phyloP scores from a whole-genome alignment of 2,113 vertebrate species.

The Tapirus terrestris region DNA sequence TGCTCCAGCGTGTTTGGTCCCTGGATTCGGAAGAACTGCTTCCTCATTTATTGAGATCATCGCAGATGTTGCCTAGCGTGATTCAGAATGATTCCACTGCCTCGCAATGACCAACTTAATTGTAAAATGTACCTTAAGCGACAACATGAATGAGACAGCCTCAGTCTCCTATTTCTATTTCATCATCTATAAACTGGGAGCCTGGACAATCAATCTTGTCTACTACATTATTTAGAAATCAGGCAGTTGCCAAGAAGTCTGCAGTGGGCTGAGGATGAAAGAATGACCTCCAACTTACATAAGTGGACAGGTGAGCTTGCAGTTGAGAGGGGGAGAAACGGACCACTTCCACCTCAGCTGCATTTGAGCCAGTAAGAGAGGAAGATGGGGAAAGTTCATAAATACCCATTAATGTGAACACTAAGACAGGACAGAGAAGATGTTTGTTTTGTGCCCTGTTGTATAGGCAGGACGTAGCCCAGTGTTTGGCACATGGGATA shows the following conservation, averaged over 20 bases:
- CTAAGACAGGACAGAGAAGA: not conserved
- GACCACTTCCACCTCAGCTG: not conserved
- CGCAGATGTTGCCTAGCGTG: not conserved
- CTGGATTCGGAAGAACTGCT: not conserved
- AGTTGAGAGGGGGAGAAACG: not conserved
- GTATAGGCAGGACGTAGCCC: not conserved
- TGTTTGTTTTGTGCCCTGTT: not conserved
- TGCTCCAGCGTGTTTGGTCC: fast-evolving
- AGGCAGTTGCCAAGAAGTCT: not conserved
- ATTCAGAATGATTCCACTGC: not conserved
- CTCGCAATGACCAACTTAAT: not conserved
- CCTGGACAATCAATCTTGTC: not conserved
- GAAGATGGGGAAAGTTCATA: not conserved
- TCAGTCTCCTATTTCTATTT: not conserved
- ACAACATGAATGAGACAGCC: not conserved
- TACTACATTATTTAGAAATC: not conserved
- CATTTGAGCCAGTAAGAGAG: not conserved
- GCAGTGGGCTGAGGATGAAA: not conserved
- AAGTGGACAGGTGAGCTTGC: not conserved
- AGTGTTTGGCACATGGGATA: not conserved
- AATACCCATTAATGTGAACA: fast-evolving
- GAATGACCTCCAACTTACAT: not conserved
- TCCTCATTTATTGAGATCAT: not conserved
- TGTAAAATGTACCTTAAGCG: not conserved
- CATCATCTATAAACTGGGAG: not conserved